Evolutionary conservation across 2,113 vertebrate genomes (phyloP).

Genomic region (Sander lucioperca): DNA sequence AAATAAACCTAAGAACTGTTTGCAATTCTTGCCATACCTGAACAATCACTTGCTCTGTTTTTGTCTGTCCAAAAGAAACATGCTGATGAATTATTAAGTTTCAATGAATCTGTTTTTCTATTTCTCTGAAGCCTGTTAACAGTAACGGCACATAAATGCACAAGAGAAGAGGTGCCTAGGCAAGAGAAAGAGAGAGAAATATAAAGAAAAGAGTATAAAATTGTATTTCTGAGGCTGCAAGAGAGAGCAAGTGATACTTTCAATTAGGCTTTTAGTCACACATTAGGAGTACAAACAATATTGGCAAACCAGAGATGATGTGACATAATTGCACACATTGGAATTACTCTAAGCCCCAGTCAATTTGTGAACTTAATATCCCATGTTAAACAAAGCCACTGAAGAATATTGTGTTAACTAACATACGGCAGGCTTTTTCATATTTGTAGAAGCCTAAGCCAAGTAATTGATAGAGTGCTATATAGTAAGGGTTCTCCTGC

Average conservation of each 20-base stretch:
- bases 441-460: constrained; percentile 2
- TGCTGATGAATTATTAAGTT: constrained; percentile 25
- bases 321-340: constrained; percentile 45
- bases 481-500: background rate
- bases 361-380: constrained; percentile 33
- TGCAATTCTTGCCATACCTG: constrained; percentile 44
- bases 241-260: background rate
- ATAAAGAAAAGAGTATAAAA: background rate
- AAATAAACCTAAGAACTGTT: constrained; percentile 56
- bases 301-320: constrained; percentile 21
- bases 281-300: constrained; percentile 30
- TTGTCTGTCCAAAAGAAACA: constrained; percentile 30
- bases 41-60: constrained; percentile 42
- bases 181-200: background rate
- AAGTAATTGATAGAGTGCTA: background rate
- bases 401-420: background rate
- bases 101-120: constrained; percentile 45
- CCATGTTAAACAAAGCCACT: constrained; percentile 18
- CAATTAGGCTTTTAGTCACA: constrained; percentile 45
- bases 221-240: constrained; percentile 15
- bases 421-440: constrained; percentile 21
- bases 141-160: constrained; percentile 14
- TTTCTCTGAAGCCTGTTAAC: constrained; percentile 35
- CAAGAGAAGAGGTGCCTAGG: background rate
- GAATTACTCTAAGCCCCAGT: constrained; percentile 33